phyloP scores from a whole-genome alignment of 2,113 vertebrate species.

The Macquaria australasica region DNA sequence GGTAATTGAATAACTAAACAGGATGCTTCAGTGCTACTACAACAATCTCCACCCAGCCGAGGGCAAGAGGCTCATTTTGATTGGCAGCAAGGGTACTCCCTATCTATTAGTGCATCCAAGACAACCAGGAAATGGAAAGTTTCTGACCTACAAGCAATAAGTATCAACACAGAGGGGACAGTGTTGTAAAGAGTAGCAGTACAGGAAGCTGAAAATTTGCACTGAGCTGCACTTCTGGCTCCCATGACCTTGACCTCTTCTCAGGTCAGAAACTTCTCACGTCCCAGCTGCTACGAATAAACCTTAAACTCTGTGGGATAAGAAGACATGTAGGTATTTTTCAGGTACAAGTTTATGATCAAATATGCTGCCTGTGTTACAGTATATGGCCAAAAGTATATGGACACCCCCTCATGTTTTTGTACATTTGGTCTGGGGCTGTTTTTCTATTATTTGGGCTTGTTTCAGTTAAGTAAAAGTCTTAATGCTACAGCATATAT shows the following conservation, averaged over 20 bases:
- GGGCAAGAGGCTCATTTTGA: slow-evolving; percentile 82
- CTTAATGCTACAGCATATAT: background rate
- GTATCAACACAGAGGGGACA: slow-evolving; percentile 56
- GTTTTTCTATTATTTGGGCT: background rate
- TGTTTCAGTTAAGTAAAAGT: background rate
- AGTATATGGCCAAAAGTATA: background rate
- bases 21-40: slow-evolving; percentile 76
- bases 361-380: background rate
- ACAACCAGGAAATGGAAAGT: slow-evolving; percentile 54
- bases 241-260: slow-evolving; percentile 55
- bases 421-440: background rate
- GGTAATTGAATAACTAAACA: slow-evolving; percentile 80
- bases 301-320: background rate
- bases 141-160: slow-evolving; percentile 68
- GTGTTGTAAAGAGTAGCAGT: slow-evolving; percentile 51
- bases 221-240: slow-evolving; percentile 39
- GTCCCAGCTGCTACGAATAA: slow-evolving; percentile 28
- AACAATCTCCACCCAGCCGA: slow-evolving; percentile 73
- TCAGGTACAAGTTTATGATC: background rate
- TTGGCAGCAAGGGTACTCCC: slow-evolving; percentile 81
- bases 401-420: background rate
- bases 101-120: slow-evolving; percentile 74
- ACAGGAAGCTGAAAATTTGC: slow-evolving; percentile 56
- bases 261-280: slow-evolving; percentile 62
- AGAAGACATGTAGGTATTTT: background rate